Percentiles rank a stretch among this genome's conserved stretches.
Evolutionary conservation across 2,797 vertebrate species (phyloP).

Genomic region (Pangasius larnaudii): DNA sequence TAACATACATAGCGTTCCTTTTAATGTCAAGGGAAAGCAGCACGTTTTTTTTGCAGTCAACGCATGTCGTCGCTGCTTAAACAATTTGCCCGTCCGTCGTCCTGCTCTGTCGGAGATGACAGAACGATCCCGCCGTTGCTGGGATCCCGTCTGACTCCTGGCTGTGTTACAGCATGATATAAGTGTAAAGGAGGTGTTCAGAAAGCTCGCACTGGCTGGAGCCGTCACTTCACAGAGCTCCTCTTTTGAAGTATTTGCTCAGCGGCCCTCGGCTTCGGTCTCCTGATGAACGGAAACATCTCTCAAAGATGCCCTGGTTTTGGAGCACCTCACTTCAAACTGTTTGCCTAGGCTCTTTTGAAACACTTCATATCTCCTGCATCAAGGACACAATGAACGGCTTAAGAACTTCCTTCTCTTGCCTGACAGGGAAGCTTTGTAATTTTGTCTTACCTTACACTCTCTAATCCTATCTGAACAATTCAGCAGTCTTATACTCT

Average conservation of each 20-base stretch:
- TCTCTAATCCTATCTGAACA: constrained; percentile 18
- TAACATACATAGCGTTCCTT: background rate
- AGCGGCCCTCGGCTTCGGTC: constrained; percentile 60
- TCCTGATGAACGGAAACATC: constrained; percentile 63
- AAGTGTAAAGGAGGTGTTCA: constrained; percentile 55
- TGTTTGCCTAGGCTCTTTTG: constrained; percentile 61
- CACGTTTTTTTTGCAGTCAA: background rate
- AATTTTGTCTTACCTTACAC: constrained; percentile 59
- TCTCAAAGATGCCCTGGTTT: constrained; percentile 62
- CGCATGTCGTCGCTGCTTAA: constrained; percentile 35
- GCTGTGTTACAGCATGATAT: constrained; percentile 62
- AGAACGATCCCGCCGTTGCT: constrained; percentile 45
- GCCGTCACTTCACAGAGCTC: constrained; percentile 64
- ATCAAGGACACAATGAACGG: constrained; percentile 59
- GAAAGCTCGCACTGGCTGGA: constrained; percentile 49
- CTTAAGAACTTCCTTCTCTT: constrained; percentile 53
- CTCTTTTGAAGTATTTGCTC: constrained; percentile 71
- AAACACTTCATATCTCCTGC: constrained; percentile 61
- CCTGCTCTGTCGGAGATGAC: constrained; percentile 42
- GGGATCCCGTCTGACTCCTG: constrained; percentile 62
- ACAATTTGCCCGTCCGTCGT: constrained; percentile 36
- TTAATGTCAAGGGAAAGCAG: background rate
- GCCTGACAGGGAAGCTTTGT: constrained; percentile 58
- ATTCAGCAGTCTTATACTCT: constrained; percentile 35
- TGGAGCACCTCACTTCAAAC: constrained; percentile 69